Evolutionary conservation across 1,140 invertebrate genomes (phyloP), one percentile per base, ranked within the genome.

Genomic region (Drosophila pseudoananassae): DNA sequence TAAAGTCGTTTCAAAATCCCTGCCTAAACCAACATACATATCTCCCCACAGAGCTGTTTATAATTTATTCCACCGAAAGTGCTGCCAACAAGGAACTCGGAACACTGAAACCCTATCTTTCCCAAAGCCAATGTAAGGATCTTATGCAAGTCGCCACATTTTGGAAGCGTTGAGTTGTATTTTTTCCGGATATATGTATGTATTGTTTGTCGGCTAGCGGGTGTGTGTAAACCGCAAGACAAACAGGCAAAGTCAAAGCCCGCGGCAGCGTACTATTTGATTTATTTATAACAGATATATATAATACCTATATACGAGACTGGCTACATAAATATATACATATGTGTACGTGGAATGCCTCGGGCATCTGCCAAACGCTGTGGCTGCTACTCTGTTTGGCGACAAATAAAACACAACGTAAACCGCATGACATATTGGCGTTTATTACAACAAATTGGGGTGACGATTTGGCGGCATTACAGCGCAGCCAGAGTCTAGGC

Each of bases 361-460:
- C 15, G 20, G 46, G 60, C 43, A 47, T 40, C 61, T 53, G 60
- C 64, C 46, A 31, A 71, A 17, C 53, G 47, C 50, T 27, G 7
- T 43, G 40, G 40, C 36, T 49, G n/a, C 57, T 36, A 23, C 57
- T 45, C 56, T 45, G 59, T 20, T 68, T 65, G 63, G 61, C 71
- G 33, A 75, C 61, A 79, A 79, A 76, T 84, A 84, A 80, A 79
- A 69, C 66, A 77, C 57, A 74, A 66, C 51, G 76, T 66, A 78
- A 71, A 76, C 79, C 79, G 50, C 76, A 90, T 84, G 82, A 88
- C 76, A 90, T 84, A 90, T 88, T 90, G 85, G 79, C 79, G 73
- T 81, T 87, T 90, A 90, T 90, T 90, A 78, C 88, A 90, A 78
- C 63, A 90, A 90, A 90, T 84, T 90, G 82, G 72, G 76, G 79